Conservation (phyloP, 2,888 invertebrate genomes). For the Caenorhabditis japonica region DNA sequence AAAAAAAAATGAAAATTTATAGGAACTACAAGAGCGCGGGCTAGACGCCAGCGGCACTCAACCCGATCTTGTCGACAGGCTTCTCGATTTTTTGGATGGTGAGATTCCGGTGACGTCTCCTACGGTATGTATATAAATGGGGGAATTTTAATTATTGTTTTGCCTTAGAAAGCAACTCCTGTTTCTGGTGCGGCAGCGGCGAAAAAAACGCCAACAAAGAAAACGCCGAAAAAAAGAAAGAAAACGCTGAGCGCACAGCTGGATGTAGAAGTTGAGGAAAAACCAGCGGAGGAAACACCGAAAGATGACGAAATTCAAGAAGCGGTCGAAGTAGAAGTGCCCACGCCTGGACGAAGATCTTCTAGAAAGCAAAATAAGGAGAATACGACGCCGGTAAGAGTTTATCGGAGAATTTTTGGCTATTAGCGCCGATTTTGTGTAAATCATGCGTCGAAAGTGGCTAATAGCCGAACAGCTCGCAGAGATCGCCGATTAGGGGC, state of each 20-base stretch:
- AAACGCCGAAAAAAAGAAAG: constrained; percentile 7
- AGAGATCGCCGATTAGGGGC: too few relatives aligned
- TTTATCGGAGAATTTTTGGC: too few relatives aligned
- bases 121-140: neutral
- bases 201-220: constrained; percentile 6
- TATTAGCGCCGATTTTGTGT: too few relatives aligned
- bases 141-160: neutral
- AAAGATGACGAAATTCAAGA: neutral
- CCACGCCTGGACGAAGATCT: neutral
- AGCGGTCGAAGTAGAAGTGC: neutral
- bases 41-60: constrained; percentile 49
- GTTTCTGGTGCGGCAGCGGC: neutral
- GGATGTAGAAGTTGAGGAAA: constrained; percentile 5
- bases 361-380: neutral
- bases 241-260: neutral
- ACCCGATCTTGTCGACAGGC: constrained; percentile 45
- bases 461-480: too few relatives aligned
- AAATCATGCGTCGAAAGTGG: too few relatives aligned
- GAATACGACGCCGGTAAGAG: neutral
- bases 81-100: constrained; percentile 46
- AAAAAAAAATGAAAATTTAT: constrained; percentile 4
- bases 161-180: constrained; percentile 4
- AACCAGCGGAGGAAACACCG: constrained; percentile 16
- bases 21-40: constrained; percentile 56
- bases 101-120: neutral